Base-by-base conservation (phyloP, 30 jellyfish, hydroid and myxozoan genomes). In the Aurelia sp. region DNA sequence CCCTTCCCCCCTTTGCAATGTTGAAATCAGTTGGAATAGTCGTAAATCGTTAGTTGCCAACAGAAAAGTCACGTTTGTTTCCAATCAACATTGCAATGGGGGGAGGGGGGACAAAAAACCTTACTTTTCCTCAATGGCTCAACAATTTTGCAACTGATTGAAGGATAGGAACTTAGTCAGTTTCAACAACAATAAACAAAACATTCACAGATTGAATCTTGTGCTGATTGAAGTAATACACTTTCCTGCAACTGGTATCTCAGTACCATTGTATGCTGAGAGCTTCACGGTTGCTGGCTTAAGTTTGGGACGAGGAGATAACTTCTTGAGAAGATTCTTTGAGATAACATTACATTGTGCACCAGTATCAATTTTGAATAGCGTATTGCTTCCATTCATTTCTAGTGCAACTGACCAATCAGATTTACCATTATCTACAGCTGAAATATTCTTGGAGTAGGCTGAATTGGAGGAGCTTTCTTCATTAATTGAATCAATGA, bases 311-410 rank as follows among this genome's bases (percentile, higher is more conserved):
- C 51, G 70, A 66, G 85, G 72, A 47, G 71, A 35, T 66, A 62
- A 66, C 27, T 51, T 80, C 70, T 80, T 80, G 72, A 35, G 72
- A 74, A 78, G 78, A 78, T 21, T 27, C 88, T 59, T 78, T 78
- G 83, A 5, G 31, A 35, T 35, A 7, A 22, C 67, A 52, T 82
- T 82, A 50, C 80, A 52, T 53, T 71, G 86, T 7, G 92, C 92
- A n/a, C 87, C 92, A 44, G 92, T 82, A 55, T 82, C 92, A 57
- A 72, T 82, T 69, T 70, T 82, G 77, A 82, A 82, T 67, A 13
- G 8, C 30, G 71, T 71, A 53, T 48, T 33, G 30, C 11, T 33
- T 21, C 84, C 84, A 79, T 59, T 31, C 50, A 48, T 79, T 13
- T 61, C 50, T 17, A 79, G 84, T 17, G 44, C 41, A 47, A 79